Evolutionary conservation across 2,113 vertebrate genomes (phyloP), one percentile per base, ranked within the genome.

Genomic region (Hirundichthys speculiger): DNA sequence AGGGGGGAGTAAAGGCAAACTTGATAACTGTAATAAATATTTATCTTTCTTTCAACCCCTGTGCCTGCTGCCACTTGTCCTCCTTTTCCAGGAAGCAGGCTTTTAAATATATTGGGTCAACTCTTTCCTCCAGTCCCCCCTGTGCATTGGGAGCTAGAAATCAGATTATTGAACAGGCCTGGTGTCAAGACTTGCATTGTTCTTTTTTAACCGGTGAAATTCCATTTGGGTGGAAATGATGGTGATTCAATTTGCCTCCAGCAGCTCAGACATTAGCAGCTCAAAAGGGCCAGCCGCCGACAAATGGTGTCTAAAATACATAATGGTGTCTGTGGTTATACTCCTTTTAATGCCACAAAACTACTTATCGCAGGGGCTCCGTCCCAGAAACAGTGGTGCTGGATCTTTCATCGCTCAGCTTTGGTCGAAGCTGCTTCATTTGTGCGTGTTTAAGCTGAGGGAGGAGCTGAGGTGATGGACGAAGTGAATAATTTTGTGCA

Each of bases 41-140:
- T 91, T 90, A 92, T 92, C 89, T 91, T 91, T 91, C 90, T 90
- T 90, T 91, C 89, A 90, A 90, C 88, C 89, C 77, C 73, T 89
- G 79, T 79, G 81, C 88, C 90, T 87, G 89, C 81, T 90, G 86
- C 88, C 91, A 89, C 87, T 89, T 91, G 90, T 92, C 89, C 86
- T 85, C 67, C 86, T 77, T 90, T 90, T 89, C 82, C 85, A 87
- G 83, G 89, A 90, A 91, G 88, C 58, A 79, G 88, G 90, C 91
- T 93, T 93, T 94, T 92, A 94, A 93, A 94, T 92, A 91, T 92
- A 93, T 92, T 92, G 91, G 92, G 91, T 93, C 91, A 91, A 92
- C 82, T 91, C 88, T 83, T 83, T 88, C 62, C 79, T 78, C 64
- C 73, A 56, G 82, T 90, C 89, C 90, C 92, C n/a, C 83, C 75